Percentiles rank a stretch among this genome's conserved stretches.
Conservation (phyloP, 2,797 vertebrate species). For the Sylvilagus floridanus region DNA sequence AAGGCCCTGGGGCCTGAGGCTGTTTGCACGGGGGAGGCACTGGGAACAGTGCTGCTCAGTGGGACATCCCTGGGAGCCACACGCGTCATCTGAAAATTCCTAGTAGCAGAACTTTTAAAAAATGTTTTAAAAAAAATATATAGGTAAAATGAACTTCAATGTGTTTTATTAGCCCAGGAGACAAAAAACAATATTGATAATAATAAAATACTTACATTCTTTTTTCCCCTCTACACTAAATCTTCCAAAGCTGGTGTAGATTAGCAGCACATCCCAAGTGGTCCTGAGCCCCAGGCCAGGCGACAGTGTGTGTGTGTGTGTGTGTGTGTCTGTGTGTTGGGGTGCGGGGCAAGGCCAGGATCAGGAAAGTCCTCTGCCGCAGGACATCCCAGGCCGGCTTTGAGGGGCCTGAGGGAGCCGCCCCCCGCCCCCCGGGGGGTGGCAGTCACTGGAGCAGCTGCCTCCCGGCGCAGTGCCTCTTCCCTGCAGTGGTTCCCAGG, state of each 20-base stretch:
- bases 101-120: not conserved
- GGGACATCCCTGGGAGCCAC: not conserved
- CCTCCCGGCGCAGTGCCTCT: not conserved
- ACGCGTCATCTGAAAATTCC: not conserved
- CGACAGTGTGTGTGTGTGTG: no score
- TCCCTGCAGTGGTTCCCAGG: not conserved
- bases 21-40: not conserved
- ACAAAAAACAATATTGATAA: not conserved
- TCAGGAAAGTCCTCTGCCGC: no score
- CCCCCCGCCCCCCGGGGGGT: not conserved
- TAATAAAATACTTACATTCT: not conserved
- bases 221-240: not conserved
- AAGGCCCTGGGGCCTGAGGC: not conserved
- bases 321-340: no score
- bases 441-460: not conserved
- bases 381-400: not conserved
- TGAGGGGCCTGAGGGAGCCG: not conserved
- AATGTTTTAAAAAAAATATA: not conserved
- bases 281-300: not conserved
- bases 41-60: not conserved
- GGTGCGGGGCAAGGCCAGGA: no score
- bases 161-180: slow-evolving; percentile 3
- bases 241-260: not conserved
- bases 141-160: not conserved
- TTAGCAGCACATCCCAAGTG: not conserved